These are phyloP conservation scores for Eilema sororculum DNA, from an alignment of 2,888 invertebrate species.

Conservation along the genomic window DNA sequence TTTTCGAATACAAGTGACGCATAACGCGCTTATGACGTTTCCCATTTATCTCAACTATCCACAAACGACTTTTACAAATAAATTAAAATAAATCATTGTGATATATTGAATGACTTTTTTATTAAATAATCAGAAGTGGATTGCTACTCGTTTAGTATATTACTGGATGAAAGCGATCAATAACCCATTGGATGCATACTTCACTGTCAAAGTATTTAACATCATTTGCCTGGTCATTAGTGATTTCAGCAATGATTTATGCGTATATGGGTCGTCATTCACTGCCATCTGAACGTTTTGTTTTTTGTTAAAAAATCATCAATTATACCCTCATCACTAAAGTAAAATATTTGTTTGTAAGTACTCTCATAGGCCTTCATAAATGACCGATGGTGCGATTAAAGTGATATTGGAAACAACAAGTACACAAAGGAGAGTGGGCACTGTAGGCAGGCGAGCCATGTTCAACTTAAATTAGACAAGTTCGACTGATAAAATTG, in stretches of 20 bases:
- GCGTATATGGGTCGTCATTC: not conserved
- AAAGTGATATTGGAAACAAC: no score
- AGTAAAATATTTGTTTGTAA: not conserved
- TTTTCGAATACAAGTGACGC: no score
- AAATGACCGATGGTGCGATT: not conserved
- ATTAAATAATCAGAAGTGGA: conserved; percentile 3
- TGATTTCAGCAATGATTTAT: conserved; percentile 1
- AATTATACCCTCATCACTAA: conserved; percentile 1
- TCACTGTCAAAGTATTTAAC: conserved; percentile 4
- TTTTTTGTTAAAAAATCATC: not conserved
- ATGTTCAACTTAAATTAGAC: no score
- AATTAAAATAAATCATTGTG: no score
- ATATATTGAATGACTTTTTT: not conserved
- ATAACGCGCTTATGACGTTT: no score
- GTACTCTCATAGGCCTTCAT: not conserved
- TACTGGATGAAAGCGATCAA: not conserved
- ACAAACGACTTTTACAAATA: no score
- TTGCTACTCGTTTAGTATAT: not conserved
- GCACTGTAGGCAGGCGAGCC: no score
- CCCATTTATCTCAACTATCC: no score
- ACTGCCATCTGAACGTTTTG: not conserved
- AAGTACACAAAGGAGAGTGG: no score
- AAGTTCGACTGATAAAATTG: no score
- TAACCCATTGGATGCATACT: no score
- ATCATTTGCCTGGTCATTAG: not conserved